Conservation (phyloP, 2,113 vertebrate species). For the Pontoporia blainvillei region DNA sequence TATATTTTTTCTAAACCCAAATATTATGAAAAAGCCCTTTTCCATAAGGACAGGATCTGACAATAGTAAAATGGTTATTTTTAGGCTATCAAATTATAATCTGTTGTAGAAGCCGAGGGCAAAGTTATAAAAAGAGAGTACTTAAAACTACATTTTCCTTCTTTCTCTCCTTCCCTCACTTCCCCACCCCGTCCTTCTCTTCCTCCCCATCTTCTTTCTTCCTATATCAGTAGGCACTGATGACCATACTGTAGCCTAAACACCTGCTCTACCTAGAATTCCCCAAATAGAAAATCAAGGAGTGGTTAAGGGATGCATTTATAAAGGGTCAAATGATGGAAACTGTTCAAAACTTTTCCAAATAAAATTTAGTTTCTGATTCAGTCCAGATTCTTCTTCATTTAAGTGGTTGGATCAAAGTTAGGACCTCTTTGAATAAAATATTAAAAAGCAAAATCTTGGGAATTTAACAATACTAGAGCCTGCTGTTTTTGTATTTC, state of each 20-base stretch:
- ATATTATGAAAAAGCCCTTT: not conserved
- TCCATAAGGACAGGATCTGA: not conserved
- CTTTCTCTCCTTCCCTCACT: not conserved
- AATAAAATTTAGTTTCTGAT: not conserved
- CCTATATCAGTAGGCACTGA: not conserved
- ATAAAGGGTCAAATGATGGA: not conserved
- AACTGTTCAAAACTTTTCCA: not conserved
- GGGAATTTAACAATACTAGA: not conserved
- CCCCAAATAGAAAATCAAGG: not conserved
- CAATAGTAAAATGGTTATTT: not conserved
- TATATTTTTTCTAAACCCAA: not conserved
- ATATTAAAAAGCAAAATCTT: conserved; percentile 1
- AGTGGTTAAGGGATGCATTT: not conserved
- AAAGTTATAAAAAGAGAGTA: not conserved
- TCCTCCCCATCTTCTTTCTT: not conserved
- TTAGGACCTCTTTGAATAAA: not conserved
- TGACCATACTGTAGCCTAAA: not conserved
- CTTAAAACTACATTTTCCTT: not conserved
- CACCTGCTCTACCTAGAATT: not conserved
- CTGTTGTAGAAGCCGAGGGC: not conserved
- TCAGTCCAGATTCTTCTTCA: conserved; percentile 5
- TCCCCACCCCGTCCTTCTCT: not conserved
- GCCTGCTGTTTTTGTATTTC: not conserved
- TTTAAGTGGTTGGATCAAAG: not conserved
- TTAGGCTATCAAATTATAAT: not conserved